Base-by-base conservation (phyloP, 2,113 vertebrate genomes). In the Hydrolagus affinis region DNA sequence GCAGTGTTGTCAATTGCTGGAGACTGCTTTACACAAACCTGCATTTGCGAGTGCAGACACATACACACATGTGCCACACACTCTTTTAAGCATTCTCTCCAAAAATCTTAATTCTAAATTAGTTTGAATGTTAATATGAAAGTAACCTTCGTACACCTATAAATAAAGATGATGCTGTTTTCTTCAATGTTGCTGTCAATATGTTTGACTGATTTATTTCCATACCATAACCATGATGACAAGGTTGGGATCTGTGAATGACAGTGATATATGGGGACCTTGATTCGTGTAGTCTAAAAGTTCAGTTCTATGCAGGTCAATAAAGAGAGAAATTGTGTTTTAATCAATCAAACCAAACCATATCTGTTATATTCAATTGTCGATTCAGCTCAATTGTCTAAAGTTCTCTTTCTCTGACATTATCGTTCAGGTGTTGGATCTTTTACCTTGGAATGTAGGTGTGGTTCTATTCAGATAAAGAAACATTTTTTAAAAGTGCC, bases 331-430 rank as follows among this genome's bases (percentile, higher is more conserved):
- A 83, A 83, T 68, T 83, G 78, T 83, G 60, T 83, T 83, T 68
- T 83, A 83, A 83, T 83, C 78, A 83, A 83, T 83, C 78, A 83
- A 4, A 68, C 78, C 78, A 83, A 83, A 83, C 78, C 32, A 28
- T 68, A 64, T 28, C 60, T 83, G 78, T 30, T 66, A 62, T 2
- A 21, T 83, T 83, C 62, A 60, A 83, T 68, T 83, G 78, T 32
- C 66, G 66, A 23, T 68, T 83, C 60, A 64, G 11, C 30, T 28
- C 32, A 66, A 25, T 83, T 66, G 66, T 83, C 66, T 25, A 64
- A 62, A 30, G 25, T 28, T 32, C 10, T 14, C 76, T 25, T 25
- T 11, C 25, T 32, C 28, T 56, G 15, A 66, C 25, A 30, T 66
- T 25, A 66, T 83, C 14, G 25, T 83, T 80, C 66, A 83, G 66